Conservation (phyloP, 2,113 vertebrate genomes). For the Salvelinus namaycush region DNA sequence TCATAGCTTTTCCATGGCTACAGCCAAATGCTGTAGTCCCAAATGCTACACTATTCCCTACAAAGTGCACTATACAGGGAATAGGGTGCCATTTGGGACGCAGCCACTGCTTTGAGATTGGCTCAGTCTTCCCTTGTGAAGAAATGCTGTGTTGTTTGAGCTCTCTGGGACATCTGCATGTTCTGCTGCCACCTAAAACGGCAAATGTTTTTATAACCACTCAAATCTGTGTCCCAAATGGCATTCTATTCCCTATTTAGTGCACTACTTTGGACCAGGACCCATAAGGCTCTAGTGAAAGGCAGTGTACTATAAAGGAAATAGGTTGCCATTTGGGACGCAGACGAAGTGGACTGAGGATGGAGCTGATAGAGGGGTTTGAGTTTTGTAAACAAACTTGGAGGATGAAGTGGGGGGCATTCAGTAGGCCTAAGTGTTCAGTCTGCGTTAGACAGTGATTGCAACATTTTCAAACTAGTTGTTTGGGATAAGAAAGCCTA, state of each 20-base stretch:
- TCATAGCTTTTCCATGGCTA: conserved; percentile 16
- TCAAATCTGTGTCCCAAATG: background rate
- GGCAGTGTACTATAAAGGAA: too few relatives aligned
- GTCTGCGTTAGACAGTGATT: conserved; percentile 12
- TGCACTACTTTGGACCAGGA: too few relatives aligned
- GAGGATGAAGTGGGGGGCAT: background rate
- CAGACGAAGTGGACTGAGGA: conserved; percentile 4
- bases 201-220: conserved; percentile 54
- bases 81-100: too few relatives aligned
- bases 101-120: background rate
- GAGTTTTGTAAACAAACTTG: conserved; percentile 10
- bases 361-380: background rate
- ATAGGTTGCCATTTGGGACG: too few relatives aligned
- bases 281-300: too few relatives aligned
- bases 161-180: conserved; percentile 26
- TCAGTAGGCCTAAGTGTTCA: background rate
- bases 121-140: conserved; percentile 19
- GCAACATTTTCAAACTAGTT: background rate
- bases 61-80: background rate
- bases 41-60: background rate
- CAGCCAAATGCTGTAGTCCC: background rate
- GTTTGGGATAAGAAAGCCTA: conserved; percentile 6
- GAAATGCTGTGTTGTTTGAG: conserved; percentile 17
- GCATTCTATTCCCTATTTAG: too few relatives aligned
- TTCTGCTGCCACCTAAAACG: conserved; percentile 55